phyloP scores from a whole-genome alignment of 2,888 invertebrate genomes.

The Eupithecia vulgata region DNA sequence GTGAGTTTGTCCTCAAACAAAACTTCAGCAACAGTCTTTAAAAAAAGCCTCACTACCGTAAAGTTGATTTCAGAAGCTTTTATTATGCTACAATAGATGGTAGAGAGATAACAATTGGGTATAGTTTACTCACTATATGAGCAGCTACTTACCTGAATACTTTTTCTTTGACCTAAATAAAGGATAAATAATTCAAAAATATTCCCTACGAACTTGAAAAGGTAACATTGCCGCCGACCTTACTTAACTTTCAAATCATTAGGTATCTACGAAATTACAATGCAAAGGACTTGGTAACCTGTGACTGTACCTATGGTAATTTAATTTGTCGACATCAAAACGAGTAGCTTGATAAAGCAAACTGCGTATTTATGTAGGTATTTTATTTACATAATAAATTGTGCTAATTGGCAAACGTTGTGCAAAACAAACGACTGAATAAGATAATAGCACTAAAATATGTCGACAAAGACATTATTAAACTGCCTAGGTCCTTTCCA shows the following conservation, averaged over 20 bases:
- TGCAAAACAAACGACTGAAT: slow-evolving; percentile 11
- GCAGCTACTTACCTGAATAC: background rate
- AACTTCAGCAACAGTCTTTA: too few relatives aligned
- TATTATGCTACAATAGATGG: background rate
- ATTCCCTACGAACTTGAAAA: slow-evolving; percentile 9
- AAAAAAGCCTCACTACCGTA: too few relatives aligned
- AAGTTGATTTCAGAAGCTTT: background rate
- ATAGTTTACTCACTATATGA: background rate
- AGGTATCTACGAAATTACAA: slow-evolving; percentile 12
- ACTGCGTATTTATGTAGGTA: slow-evolving; percentile 12
- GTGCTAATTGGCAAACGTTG: slow-evolving; percentile 28
- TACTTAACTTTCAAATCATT: slow-evolving; percentile 24
- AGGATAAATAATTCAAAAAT: slow-evolving; percentile 8
- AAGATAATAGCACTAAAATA: slow-evolving; percentile 13
- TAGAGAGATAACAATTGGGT: background rate
- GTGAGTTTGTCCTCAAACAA: too few relatives aligned
- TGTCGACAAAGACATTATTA: slow-evolving; percentile 3
- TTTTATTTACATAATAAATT: slow-evolving; percentile 28
- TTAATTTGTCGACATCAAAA: slow-evolving; percentile 28
- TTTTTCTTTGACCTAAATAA: background rate
- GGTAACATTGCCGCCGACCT: slow-evolving; percentile 17
- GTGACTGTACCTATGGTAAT: slow-evolving; percentile 32
- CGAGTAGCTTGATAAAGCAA: slow-evolving; percentile 32
- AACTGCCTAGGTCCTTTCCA: slow-evolving; percentile 6
- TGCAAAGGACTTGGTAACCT: slow-evolving; percentile 27